These are phyloP conservation scores for Todiramphus saurophagus DNA, from an alignment of 2,113 vertebrate species.

Conservation along the genomic window DNA sequence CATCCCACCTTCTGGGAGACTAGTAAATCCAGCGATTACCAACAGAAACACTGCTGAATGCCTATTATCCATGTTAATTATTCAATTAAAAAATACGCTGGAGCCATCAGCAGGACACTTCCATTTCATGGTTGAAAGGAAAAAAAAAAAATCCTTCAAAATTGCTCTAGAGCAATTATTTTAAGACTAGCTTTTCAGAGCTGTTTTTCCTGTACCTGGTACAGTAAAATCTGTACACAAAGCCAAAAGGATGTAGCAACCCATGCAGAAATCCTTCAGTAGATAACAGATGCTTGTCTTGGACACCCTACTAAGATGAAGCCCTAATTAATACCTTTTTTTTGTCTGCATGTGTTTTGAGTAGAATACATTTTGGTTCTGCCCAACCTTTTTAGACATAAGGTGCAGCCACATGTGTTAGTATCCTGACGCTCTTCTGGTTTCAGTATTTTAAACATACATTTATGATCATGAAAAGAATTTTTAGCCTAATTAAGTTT, in stretches of 20 bases:
- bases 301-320: background rate
- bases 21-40: conserved; percentile 44
- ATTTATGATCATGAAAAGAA: background rate
- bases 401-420: background rate
- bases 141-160: conserved; percentile 18
- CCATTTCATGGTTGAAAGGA: conserved; percentile 16
- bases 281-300: background rate
- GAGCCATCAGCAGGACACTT: conserved; percentile 51
- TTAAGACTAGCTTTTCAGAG: conserved; percentile 7
- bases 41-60: conserved; percentile 4
- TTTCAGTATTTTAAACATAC: background rate
- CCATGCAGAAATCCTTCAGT: background rate
- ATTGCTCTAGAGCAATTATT: conserved; percentile 39
- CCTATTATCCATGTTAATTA: conserved; percentile 43
- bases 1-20: conserved; percentile 59
- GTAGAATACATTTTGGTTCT: background rate
- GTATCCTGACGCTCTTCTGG: background rate
- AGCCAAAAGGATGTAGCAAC: background rate
- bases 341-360: background rate
- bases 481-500: background rate
- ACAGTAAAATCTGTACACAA: background rate
- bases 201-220: background rate
- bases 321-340: background rate
- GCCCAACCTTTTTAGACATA: background rate
- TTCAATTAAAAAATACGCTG: conserved; percentile 57